phyloP scores from a whole-genome alignment of 1,140 invertebrate genomes.

The Epicauta chinensis region DNA sequence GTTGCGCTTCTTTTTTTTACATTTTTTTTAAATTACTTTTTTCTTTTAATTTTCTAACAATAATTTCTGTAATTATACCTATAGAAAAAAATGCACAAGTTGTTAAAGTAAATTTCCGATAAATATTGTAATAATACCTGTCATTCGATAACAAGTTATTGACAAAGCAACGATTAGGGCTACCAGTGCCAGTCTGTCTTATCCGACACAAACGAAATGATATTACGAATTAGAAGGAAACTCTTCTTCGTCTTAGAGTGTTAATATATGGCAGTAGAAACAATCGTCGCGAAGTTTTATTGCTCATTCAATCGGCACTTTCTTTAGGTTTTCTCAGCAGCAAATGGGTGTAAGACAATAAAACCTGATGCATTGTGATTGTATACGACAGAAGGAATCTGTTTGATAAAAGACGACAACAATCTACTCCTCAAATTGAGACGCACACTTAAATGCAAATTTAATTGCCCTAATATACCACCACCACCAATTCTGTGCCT shows the following conservation, averaged over 20 bases:
- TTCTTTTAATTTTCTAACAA: no score
- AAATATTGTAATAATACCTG: no score
- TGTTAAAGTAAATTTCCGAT: no score
- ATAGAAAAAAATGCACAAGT: no score
- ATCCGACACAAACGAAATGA: slow-evolving; percentile 18
- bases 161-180: no score
- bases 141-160: no score
- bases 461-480: slow-evolving; percentile 21
- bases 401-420: slow-evolving; percentile 31
- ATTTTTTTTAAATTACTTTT: no score
- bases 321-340: slow-evolving; percentile 40
- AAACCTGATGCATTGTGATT: slow-evolving; percentile 43
- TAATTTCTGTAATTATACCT: no score
- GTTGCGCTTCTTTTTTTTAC: no score
- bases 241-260: slow-evolving; percentile 26
- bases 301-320: slow-evolving; percentile 42
- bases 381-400: slow-evolving; percentile 40
- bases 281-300: slow-evolving; percentile 42
- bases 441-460: slow-evolving; percentile 34
- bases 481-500: no score
- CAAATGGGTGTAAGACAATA: slow-evolving; percentile 42
- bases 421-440: slow-evolving; percentile 30
- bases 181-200: no score
- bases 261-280: slow-evolving; percentile 39
- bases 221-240: slow-evolving; percentile 34